phyloP scores from a whole-genome alignment of 2,113 vertebrate genomes.

The Ammodytes marinus region DNA sequence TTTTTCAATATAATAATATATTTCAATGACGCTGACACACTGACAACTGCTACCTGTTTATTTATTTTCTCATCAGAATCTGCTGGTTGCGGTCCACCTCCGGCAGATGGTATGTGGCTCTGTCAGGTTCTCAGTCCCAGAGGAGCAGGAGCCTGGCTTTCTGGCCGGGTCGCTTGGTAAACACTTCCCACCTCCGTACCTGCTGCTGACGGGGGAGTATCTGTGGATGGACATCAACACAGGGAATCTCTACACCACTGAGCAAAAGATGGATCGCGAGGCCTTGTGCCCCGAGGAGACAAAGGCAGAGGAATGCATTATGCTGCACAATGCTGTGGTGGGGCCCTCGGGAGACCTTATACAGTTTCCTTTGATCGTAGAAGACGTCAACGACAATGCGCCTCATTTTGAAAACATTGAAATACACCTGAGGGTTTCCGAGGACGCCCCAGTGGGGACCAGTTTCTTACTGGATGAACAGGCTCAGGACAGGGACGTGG shows the following conservation, averaged over 20 bases:
- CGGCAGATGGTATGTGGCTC: slow-evolving; percentile 60
- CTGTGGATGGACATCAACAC: slow-evolving; percentile 76
- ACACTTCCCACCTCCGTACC: slow-evolving; percentile 75
- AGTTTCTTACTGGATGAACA: slow-evolving; percentile 77
- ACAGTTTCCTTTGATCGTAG: slow-evolving; percentile 77
- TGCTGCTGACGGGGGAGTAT: slow-evolving; percentile 75
- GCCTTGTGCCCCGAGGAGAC: slow-evolving; percentile 75
- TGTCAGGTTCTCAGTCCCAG: slow-evolving; percentile 69
- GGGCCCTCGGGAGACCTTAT: slow-evolving; percentile 73
- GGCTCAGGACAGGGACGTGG: slow-evolving; percentile 79
- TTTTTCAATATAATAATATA: too few species aligned
- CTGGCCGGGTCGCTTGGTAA: slow-evolving; percentile 76
- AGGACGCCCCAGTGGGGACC: slow-evolving; percentile 74
- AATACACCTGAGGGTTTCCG: slow-evolving; percentile 78
- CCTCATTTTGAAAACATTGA: slow-evolving; percentile 79
- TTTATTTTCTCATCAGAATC: slow-evolving; percentile 67
- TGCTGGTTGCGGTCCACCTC: slow-evolving; percentile 76
- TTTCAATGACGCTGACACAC: too few species aligned
- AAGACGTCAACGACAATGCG: slow-evolving; percentile 85
- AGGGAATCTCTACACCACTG: slow-evolving; percentile 82
- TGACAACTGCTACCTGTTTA: slow-evolving; percentile 21
- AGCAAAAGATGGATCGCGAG: slow-evolving; percentile 80
- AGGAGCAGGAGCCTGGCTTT: slow-evolving; percentile 77
- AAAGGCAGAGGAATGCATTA: slow-evolving; percentile 70
- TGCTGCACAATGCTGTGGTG: slow-evolving; percentile 72